These are phyloP conservation scores for Fabriciana adippe DNA, from an alignment of 2,888 invertebrate genomes.

Conservation along the genomic window DNA sequence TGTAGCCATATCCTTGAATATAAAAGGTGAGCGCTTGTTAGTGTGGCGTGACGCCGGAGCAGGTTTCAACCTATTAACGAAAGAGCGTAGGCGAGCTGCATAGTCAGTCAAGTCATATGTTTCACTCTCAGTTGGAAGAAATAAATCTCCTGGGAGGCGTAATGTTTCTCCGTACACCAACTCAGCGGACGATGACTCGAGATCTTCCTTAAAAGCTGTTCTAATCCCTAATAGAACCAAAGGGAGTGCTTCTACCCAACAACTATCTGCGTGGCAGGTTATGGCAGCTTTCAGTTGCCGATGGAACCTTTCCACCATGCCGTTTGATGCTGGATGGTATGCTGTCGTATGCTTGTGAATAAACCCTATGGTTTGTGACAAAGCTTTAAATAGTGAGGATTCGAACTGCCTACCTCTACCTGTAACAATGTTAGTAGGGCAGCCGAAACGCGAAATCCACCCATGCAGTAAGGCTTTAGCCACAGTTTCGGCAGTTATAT, in stretches of 20 bases:
- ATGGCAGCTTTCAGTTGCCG: neutral
- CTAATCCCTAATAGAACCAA: constrained; percentile 41
- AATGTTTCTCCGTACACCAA: constrained; percentile 44
- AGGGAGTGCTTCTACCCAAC: constrained; percentile 40
- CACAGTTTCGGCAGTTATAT: constrained; percentile 50
- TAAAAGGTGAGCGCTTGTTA: constrained; percentile 33
- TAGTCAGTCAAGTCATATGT: constrained; percentile 32
- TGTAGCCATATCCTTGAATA: constrained; percentile 42
- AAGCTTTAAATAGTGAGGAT: constrained; percentile 37
- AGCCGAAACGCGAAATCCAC: neutral
- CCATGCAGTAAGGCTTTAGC: neutral
- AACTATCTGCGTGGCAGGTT: constrained; percentile 27
- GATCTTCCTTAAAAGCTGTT: constrained; percentile 34
- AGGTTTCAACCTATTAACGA: constrained; percentile 22
- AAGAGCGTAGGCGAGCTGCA: constrained; percentile 18
- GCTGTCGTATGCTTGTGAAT: neutral
- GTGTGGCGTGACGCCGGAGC: constrained; percentile 37
- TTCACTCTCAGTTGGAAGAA: constrained; percentile 4
- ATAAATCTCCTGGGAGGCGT: constrained; percentile 42
- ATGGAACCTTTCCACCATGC: neutral
- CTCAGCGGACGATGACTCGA: constrained; percentile 42
- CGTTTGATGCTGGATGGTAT: neutral
- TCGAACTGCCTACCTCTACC: constrained; percentile 44
- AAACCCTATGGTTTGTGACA: constrained; percentile 34
- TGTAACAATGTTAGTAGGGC: neutral